phyloP scores from a whole-genome alignment of 2,888 invertebrate genomes.

The Chydorus sphaericus region DNA sequence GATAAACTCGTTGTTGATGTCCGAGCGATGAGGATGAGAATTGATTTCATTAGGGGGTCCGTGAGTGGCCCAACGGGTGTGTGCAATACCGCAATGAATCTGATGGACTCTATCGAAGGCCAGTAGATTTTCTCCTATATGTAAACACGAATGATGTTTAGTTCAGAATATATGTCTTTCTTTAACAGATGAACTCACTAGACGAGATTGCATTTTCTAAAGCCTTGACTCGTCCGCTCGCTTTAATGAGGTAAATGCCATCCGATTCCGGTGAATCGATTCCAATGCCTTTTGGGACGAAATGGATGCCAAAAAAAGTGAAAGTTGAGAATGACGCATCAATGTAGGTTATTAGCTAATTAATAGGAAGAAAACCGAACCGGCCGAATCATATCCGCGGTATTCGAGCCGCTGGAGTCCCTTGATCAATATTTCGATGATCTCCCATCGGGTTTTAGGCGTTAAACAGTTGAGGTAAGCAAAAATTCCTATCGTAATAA shows the following conservation, averaged over 20 bases:
- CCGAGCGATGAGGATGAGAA: slow-evolving; percentile 11
- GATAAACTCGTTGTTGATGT: background rate
- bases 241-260: slow-evolving; percentile 66
- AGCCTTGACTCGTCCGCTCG: slow-evolving; percentile 80
- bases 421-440: background rate
- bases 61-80: slow-evolving; percentile 16
- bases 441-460: background rate
- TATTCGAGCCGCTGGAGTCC: slow-evolving; percentile 6
- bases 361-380: slow-evolving; percentile 1
- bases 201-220: slow-evolving; percentile 74
- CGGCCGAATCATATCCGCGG: slow-evolving; percentile 7
- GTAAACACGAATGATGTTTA: background rate
- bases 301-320: too few relatives aligned
- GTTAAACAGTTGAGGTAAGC: too few relatives aligned
- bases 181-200: too few relatives aligned
- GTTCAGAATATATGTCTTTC: too few relatives aligned
- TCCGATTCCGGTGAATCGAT: slow-evolving; percentile 60
- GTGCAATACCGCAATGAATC: slow-evolving; percentile 8
- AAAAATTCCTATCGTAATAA: too few relatives aligned
- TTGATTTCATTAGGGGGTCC: slow-evolving; percentile 2
- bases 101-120: background rate
- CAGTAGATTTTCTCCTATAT: too few relatives aligned
- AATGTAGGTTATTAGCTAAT: background rate
- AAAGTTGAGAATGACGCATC: slow-evolving; percentile 19
- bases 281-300: slow-evolving; percentile 60